Base-by-base conservation (phyloP, 2,888 invertebrate genomes). In the Philopedon plagiatum region DNA sequence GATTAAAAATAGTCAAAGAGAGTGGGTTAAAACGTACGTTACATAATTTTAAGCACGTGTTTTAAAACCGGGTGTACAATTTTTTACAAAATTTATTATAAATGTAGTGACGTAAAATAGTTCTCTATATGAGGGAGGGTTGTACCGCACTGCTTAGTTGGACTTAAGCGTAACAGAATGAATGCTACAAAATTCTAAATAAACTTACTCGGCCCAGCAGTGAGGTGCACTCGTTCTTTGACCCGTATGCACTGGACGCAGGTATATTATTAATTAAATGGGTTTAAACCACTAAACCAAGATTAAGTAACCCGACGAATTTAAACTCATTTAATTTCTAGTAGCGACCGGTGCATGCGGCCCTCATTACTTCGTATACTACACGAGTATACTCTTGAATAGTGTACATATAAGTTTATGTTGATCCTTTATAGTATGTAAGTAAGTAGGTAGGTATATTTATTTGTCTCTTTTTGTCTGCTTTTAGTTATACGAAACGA, bases 31-130 rank as follows among this genome's bases (percentile, higher is more conserved):
- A 77, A 62, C 46, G 26, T 58, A 69, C 29, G 41, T 23, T 34
- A 29, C 39, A 49, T 44, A 62, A 44, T 37, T 21, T 66, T 67
- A 72, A 67, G 56, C 51, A 23, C 56, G 63, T 65, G 62, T 79
- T 78, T 78, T 79, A 75, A 78, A 77, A 80, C 78, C 79, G 78
- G 82, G 79, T 82, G 82, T 82, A 82, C 82, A 82, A 82, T 81
- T 82, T 80, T 80, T 82, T 82, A 78, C 29, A 49, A 69, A 69
- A 69, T 29, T 26, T 54, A 54, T 8, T 69, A 61, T 41, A 46
- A 64, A 64, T 29, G 8, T 49, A 29, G 51, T 54, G 51, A 54
- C 29, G 1, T 54, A 54, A 54, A 2, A 4, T 54, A 54, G 51
- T 54, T 54, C 15, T 18, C 21, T 26, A 21, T 56, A 62, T n/a